Base-by-base conservation (phyloP, 2,113 vertebrate species). In the Ptilorrhoa leucosticta region DNA sequence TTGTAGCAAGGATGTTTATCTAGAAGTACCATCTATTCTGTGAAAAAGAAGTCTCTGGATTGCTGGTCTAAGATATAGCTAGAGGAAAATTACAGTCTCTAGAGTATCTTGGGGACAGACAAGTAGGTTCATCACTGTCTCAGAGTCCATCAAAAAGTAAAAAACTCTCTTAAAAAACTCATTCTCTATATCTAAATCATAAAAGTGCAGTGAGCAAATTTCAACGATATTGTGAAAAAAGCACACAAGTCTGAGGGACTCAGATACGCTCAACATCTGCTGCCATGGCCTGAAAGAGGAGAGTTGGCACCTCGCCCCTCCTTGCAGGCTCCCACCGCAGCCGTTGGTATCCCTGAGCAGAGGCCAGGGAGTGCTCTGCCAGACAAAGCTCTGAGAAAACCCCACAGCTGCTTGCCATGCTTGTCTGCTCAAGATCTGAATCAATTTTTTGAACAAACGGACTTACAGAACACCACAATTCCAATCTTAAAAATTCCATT, bases 141-240 rank as follows among this genome's bases (percentile, higher is more conserved):
- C 15, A 30, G 35, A 90, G n/a, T 18, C n/a, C 11, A 87, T 9
- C 31, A 81, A 84, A 88, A 73, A 53, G 15, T 21, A 24, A 88
- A 87, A 87, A 63, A 11, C 1, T 10, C 23, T 37, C 47, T 30
- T 71, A 61, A 66, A 91, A 78, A 82, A 19, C 8, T 54, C 9
- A 14, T 31, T 75, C 39, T 50, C 9, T 23, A 8, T 22, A 42
- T 39, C 27, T 85, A 51, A 83, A 57, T 53, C 51, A 75, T 6
- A 71, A 35, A 50, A 54, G 15, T 4, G 3, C 35, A 66, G 47
- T 51, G 48, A 87, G 78, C 5, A 8, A 24, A 69, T 68, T 58
- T 68, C 66, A 71, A 9, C 0, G 0, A 7, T 50, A 69, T 13
- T 0, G 1, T 44, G 37, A 33, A 87, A 42, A 68, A 91, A 35